Conservation (phyloP, 2,797 vertebrate genomes). For the Hylomyscus alleni region DNA sequence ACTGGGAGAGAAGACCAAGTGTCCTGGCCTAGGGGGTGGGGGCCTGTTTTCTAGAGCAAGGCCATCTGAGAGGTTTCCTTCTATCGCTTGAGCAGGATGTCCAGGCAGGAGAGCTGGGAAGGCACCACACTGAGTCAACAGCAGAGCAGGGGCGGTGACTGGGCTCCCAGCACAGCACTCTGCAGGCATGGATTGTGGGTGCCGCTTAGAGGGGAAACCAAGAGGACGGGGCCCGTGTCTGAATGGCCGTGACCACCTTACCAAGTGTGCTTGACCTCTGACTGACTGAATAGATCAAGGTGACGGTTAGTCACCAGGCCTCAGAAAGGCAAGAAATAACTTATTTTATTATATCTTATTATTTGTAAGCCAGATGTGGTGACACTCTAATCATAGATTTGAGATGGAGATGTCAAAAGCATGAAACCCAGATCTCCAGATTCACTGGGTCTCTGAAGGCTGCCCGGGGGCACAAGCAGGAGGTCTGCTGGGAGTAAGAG, state of each 20-base stretch:
- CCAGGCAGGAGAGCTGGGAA: not conserved
- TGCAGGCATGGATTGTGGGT: not conserved
- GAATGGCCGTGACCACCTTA: not conserved
- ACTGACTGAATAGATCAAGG: not conserved
- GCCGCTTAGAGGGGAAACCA: not conserved
- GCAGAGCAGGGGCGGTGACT: accelerated
- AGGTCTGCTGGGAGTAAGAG: not conserved
- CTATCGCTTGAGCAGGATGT: not conserved
- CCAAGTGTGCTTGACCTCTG: not conserved
- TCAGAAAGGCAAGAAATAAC: not conserved
- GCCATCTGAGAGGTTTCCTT: not conserved
- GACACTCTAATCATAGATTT: not conserved
- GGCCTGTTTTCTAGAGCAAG: not conserved
- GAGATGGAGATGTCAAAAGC: not conserved
- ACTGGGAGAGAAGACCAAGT: not conserved
- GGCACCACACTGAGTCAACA: not conserved
- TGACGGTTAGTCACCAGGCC: not conserved
- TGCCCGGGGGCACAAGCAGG: not conserved
- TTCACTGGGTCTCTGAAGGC: not conserved
- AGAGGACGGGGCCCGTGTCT: not conserved
- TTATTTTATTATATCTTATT: not conserved
- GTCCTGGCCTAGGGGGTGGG: not conserved
- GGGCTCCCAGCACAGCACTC: not conserved
- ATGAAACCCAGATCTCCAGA: not conserved
- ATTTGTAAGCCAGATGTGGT: not conserved